Conservation (phyloP, 2,113 vertebrate genomes). For the Rhagologus leucostigma region DNA sequence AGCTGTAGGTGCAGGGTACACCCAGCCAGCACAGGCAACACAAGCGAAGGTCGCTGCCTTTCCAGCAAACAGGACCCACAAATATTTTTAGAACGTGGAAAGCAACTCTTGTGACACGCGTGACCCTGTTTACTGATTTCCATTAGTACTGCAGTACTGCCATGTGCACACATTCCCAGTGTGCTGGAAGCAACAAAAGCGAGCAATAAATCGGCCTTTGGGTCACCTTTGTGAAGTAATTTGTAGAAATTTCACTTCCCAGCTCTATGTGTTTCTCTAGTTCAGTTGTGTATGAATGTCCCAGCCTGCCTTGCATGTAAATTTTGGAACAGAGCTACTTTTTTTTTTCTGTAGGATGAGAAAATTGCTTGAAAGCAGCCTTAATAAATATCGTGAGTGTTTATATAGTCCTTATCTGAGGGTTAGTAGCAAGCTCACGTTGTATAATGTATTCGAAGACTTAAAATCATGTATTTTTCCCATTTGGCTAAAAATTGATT, state of each 20-base stretch:
- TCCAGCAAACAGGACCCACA: background rate
- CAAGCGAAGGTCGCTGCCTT: background rate
- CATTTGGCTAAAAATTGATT: background rate
- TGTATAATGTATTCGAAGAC: background rate
- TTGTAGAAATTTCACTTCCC: background rate
- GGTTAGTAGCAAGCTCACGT: background rate
- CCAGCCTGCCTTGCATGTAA: background rate
- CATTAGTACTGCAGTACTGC: background rate
- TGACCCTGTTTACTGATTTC: conserved; percentile 15
- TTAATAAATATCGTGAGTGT: background rate
- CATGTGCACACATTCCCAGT: background rate
- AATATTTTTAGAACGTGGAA: background rate
- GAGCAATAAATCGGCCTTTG: background rate
- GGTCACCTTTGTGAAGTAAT: conserved; percentile 12
- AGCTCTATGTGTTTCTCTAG: background rate
- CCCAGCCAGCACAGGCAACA: background rate
- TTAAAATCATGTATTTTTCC: background rate
- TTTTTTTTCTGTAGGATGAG: background rate
- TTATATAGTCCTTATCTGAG: background rate
- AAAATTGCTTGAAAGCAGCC: background rate
- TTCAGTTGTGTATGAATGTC: background rate
- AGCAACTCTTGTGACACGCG: background rate
- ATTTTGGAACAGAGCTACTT: background rate
- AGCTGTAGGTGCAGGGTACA: background rate
- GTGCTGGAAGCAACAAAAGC: background rate